phyloP scores from a whole-genome alignment of 2,113 vertebrate genomes.

The Rhea pennata region DNA sequence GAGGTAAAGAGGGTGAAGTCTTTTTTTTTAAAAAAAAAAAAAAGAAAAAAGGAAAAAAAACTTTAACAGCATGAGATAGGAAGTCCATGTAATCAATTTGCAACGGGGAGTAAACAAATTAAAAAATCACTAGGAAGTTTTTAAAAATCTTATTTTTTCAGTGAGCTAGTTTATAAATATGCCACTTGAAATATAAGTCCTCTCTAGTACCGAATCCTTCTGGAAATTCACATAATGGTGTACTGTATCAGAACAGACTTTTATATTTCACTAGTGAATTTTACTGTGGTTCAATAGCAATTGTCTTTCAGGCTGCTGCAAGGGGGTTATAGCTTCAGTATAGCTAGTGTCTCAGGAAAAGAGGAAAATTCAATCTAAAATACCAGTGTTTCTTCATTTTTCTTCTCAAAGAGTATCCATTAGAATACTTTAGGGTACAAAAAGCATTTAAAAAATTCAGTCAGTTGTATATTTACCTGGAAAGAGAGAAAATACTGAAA shows the following conservation, averaged over 20 bases:
- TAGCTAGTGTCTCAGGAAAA: background rate
- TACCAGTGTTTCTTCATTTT: background rate
- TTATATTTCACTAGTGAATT: background rate
- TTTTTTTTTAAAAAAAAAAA: background rate
- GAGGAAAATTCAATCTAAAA: background rate
- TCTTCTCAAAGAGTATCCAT: background rate
- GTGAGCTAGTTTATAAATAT: background rate
- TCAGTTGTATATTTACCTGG: background rate
- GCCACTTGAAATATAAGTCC: background rate
- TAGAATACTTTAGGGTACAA: background rate
- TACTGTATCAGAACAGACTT: background rate
- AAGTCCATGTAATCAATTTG: background rate
- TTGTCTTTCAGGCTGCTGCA: background rate
- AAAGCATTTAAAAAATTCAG: background rate
- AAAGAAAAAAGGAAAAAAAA: no score
- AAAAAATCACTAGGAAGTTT: background rate
- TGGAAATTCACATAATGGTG: background rate
- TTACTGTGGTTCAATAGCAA: background rate
- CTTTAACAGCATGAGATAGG: background rate
- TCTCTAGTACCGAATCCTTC: background rate
- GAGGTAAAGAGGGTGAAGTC: background rate
- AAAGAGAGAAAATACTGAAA: background rate
- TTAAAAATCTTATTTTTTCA: background rate
- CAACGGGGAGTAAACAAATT: background rate
- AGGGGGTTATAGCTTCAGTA: background rate